Evolutionary conservation across 2,888 invertebrate genomes (phyloP).

Genomic region (Corythucha ciliata): DNA sequence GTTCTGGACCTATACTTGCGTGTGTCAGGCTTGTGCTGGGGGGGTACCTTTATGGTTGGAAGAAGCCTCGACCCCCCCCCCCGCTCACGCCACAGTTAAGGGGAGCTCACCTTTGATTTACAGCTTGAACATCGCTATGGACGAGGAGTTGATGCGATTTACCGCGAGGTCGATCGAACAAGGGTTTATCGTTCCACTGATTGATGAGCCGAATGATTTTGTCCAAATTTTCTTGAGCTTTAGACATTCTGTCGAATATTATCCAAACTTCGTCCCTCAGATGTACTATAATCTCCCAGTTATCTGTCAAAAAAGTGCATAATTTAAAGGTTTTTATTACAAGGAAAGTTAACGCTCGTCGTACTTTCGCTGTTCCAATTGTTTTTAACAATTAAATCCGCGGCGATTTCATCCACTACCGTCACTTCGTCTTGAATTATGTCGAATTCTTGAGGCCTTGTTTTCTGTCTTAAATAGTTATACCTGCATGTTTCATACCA

Average conservation of each 20-base stretch:
- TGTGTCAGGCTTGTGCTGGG: too few species aligned
- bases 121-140: conserved; percentile 45
- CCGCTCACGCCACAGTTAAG: too few species aligned
- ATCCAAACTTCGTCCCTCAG: conserved; percentile 59
- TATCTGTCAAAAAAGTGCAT: conserved; percentile 5
- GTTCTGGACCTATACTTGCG: too few species aligned
- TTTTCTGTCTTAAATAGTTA: conserved; percentile 65
- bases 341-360: too few species aligned
- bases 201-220: conserved; percentile 50
- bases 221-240: conserved; percentile 57
- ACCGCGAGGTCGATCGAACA: conserved; percentile 62
- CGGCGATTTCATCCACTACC: conserved; percentile 60
- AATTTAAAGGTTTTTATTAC: too few species aligned
- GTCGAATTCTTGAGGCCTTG: conserved; percentile 65
- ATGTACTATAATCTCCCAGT: conserved; percentile 45
- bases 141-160: conserved; percentile 48
- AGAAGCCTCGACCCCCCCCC: too few species aligned
- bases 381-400: conserved; percentile 56
- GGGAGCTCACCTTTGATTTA: conserved; percentile 41
- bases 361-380: conserved; percentile 66
- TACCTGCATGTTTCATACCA: conserved; percentile 49
- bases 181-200: conserved; percentile 64
- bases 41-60: too few species aligned
- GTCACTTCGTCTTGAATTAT: conserved; percentile 66
- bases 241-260: conserved; percentile 57